Conservation (phyloP, 2,113 vertebrate genomes). For the Apaloderma vittatum region DNA sequence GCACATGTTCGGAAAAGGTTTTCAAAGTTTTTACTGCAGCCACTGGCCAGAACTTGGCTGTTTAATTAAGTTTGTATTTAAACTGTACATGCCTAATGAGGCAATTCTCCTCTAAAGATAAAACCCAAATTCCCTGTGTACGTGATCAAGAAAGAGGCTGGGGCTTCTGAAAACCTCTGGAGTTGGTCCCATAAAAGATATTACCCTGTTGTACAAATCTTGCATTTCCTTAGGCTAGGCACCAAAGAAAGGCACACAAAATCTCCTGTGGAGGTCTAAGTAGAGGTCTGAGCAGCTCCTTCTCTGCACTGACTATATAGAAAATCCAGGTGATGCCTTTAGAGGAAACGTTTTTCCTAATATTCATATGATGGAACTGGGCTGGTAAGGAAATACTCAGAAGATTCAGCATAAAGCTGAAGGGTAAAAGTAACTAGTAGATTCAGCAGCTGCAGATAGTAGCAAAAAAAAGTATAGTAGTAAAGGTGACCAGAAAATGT, state of each 20-base stretch:
- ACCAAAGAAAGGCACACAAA: neutral
- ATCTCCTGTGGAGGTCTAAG: neutral
- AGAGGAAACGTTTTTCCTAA: neutral
- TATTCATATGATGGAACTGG: neutral
- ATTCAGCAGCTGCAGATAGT: neutral
- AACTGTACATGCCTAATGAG: neutral
- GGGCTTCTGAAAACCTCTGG: neutral
- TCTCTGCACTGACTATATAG: neutral
- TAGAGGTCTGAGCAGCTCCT: neutral
- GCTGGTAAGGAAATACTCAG: neutral
- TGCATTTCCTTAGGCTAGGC: neutral
- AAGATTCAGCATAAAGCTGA: neutral
- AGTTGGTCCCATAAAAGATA: neutral
- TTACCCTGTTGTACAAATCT: neutral
- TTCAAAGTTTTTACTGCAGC: neutral
- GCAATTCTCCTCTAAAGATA: neutral
- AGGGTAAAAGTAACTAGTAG: neutral
- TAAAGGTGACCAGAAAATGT: neutral
- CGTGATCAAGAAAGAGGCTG: neutral
- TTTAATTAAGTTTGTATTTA: neutral
- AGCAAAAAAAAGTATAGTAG: neutral
- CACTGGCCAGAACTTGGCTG: neutral
- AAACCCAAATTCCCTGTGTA: neutral
- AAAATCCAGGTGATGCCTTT: neutral
- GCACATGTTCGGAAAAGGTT: neutral